Evolutionary conservation across 2,797 vertebrate genomes (phyloP).

Genomic region (Todus mexicanus): DNA sequence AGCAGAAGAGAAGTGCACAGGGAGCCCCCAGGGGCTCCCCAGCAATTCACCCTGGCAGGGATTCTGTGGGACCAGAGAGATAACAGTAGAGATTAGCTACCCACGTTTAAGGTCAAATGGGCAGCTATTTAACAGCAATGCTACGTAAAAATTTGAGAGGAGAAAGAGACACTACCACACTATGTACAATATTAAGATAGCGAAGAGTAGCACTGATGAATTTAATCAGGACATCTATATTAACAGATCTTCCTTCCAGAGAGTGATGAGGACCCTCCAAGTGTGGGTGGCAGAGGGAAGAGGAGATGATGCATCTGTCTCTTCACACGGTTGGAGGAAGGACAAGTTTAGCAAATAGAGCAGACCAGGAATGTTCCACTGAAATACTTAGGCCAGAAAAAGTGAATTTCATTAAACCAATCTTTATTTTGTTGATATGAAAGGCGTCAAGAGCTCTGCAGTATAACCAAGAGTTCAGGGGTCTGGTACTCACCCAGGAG

Average conservation of each 20-base stretch:
- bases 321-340: not conserved
- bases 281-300: not conserved
- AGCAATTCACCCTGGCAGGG: not conserved
- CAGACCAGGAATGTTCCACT: not conserved
- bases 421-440: not conserved
- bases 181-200: not conserved
- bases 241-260: not conserved
- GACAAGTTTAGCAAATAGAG: not conserved
- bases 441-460: not conserved
- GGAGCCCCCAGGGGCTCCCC: not conserved
- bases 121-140: not conserved
- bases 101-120: not conserved
- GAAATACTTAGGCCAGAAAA: not conserved
- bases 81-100: not conserved
- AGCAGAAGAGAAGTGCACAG: not conserved
- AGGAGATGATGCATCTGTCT: not conserved
- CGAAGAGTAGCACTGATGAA: not conserved
- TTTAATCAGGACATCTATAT: not conserved
- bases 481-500: not conserved
- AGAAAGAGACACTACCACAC: not conserved
- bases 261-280: not conserved
- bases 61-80: not conserved
- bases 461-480: not conserved
- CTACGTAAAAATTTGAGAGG: not conserved
- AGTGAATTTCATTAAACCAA: not conserved